Evolutionary conservation across 30 jellyfish, hydroid and myxozoan species (phyloP).

Genomic region (Cassiopea andromeda): DNA sequence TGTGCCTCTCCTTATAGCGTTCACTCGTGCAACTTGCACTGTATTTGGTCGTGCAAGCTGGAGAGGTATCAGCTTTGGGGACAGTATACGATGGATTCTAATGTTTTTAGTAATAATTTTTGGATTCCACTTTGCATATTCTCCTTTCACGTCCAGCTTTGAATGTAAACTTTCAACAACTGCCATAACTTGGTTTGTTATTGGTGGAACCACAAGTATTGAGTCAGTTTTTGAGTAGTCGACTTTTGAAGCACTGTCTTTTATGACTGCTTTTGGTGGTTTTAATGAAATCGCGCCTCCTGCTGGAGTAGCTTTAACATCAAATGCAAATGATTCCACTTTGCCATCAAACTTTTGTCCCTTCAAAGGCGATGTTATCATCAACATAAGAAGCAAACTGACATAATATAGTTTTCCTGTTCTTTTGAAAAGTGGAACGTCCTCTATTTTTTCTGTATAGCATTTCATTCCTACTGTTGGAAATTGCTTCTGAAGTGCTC

Average conservation of each 20-base stretch:
- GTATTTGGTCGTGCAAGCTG: background rate
- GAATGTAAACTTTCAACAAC: slow-evolving; percentile 30
- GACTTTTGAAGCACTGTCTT: slow-evolving; percentile 42
- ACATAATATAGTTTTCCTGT: background rate
- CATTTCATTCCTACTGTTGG: too few species aligned
- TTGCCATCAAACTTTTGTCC: slow-evolving; percentile 48
- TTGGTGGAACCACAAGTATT: slow-evolving; percentile 32
- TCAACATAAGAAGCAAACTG: background rate
- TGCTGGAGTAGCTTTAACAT: slow-evolving; percentile 18
- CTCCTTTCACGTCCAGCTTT: slow-evolving; percentile 58
- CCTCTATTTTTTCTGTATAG: too few species aligned
- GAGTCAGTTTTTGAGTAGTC: slow-evolving; percentile 25
- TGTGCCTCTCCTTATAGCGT: background rate
- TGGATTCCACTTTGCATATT: slow-evolving; percentile 55
- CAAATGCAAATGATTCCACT: slow-evolving; percentile 25
- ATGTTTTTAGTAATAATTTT: slow-evolving; percentile 30
- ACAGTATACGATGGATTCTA: background rate
- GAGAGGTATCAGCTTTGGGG: slow-evolving; percentile 28
- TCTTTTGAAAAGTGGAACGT: too few species aligned
- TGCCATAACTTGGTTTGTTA: slow-evolving; percentile 19
- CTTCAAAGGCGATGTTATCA: background rate
- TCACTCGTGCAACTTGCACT: background rate
- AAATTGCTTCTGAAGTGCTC: too few species aligned
- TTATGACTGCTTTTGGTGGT: slow-evolving; percentile 30
- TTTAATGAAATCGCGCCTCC: slow-evolving; percentile 34